phyloP scores from a whole-genome alignment of 2,797 vertebrate species.

The Ctenochaetus hawaiiensis region DNA sequence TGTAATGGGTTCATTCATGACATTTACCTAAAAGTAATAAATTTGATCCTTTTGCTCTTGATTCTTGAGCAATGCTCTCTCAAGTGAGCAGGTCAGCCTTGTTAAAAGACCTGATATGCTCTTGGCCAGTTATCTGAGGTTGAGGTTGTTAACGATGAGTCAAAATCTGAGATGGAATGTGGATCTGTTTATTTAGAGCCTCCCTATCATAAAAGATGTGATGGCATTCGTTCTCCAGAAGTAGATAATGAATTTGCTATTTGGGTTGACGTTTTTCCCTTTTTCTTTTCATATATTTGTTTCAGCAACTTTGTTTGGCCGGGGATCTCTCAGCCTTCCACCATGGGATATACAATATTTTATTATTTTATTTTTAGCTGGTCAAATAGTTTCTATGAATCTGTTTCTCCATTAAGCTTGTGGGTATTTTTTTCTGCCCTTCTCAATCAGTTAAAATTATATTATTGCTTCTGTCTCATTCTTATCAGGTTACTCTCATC shows the following conservation, averaged over 20 bases:
- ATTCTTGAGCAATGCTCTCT: neutral
- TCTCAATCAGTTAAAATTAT: conserved; percentile 19
- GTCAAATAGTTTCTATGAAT: conserved; percentile 32
- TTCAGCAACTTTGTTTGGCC: conserved; percentile 3
- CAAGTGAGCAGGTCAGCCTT: conserved; percentile 25
- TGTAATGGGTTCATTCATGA: neutral
- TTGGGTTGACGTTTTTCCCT: neutral
- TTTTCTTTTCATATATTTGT: neutral
- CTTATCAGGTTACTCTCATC: conserved; percentile 21
- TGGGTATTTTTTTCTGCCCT: too few species aligned
- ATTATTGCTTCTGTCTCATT: conserved; percentile 25
- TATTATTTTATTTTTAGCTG: conserved; percentile 5
- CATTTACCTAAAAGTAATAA: conserved; percentile 16
- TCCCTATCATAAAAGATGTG: conserved; percentile 8
- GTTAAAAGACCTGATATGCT: conserved; percentile 22
- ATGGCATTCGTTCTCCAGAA: neutral
- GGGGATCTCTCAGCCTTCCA: conserved; percentile 22
- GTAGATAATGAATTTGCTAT: conserved; percentile 10
- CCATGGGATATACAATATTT: conserved; percentile 15
- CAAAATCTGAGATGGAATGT: conserved; percentile 15
- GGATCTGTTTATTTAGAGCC: conserved; percentile 21
- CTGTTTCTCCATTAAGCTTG: neutral
- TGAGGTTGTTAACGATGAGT: neutral
- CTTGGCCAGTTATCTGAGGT: conserved; percentile 16
- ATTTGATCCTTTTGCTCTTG: neutral